Evolutionary conservation across 2,113 vertebrate genomes (phyloP).

Genomic region (Plecotus auritus): DNA sequence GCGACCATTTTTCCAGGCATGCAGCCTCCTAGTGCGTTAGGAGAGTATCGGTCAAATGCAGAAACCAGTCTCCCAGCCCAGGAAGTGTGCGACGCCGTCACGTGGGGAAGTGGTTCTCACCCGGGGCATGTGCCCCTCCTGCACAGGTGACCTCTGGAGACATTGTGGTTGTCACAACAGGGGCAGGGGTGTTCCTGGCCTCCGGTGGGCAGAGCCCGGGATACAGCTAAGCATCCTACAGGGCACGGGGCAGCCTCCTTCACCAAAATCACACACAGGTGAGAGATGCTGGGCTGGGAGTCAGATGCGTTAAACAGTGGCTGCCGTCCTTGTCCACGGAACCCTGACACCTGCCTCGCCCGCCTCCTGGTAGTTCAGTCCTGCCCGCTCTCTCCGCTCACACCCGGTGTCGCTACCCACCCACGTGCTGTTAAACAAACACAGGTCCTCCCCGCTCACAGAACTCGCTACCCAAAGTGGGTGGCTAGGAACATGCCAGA

Average conservation of each 20-base stretch:
- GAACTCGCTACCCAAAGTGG: not conserved
- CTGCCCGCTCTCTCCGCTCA: not conserved
- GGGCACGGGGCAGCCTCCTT: rapidly evolving
- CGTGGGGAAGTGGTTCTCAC: not conserved
- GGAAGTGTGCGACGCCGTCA: not conserved
- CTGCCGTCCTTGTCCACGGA: not conserved
- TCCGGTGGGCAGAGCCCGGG: not conserved
- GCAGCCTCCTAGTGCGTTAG: not conserved
- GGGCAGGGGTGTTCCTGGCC: not conserved
- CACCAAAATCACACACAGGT: not conserved
- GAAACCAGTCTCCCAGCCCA: not conserved
- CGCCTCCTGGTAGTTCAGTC: not conserved
- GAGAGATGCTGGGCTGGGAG: not conserved
- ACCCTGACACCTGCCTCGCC: not conserved
- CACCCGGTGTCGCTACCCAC: rapidly evolving
- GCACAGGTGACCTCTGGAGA: not conserved
- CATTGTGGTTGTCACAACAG: not conserved
- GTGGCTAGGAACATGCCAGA: not conserved
- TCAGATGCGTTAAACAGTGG: not conserved
- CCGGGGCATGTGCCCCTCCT: not conserved
- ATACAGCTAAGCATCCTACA: not conserved
- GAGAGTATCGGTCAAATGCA: not conserved
- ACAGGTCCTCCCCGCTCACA: not conserved
- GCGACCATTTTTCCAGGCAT: rapidly evolving
- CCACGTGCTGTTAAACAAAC: not conserved